Base-by-base conservation (phyloP, 2,797 vertebrate species). In the Sebastes itinus region DNA sequence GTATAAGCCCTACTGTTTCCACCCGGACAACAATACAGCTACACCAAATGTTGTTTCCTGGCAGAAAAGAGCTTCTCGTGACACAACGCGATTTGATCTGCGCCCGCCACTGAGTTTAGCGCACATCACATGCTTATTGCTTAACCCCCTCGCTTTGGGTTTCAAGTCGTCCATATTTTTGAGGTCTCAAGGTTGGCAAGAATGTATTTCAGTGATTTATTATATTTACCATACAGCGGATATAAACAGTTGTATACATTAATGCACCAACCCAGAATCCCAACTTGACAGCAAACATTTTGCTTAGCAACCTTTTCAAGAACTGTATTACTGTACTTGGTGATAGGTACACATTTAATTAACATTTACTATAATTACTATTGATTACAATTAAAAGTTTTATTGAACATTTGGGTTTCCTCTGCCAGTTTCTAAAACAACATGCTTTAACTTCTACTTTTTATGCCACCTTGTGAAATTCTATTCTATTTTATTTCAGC, bases 401-500 rank as follows among this genome's bases (percentile, higher is more conserved):
- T 46, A 52, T 33, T 62, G 27, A 46, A 69, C 18, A 25, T 65
- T 78, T 42, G 2, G 4, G 9, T 55, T 75, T 75, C 14, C 22
- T 78, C 25, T 72, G 7, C 5, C 13, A 64, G 3, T 72, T 72
- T 75, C n/a, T 80, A 28, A 78, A 76, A 27, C 9, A 38, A 27
- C 16, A 60, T 49, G 12, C 59, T 13, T 7, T 3, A 54, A 27
- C 70, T n/a, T 64, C 7, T 38, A 4, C 35, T 62, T 52, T 52
- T 27, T 42, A 49, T 11, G 27, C 27, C 5, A 14, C 1, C 2
- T 9, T 28, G 6, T 69, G 6, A 64, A 73, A 59, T 35, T 49
- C 5, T 70, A 1, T 60, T 35, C 3, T 25, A 22, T 75, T 81
- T 38, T 56, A 6, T 75, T 86, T 33, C 90, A 99, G 98, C 23